A percentile compares a stretch with the other conserved stretches of the same genome.
These are phyloP conservation scores for Montipora efflorescens DNA, from an alignment of 64 coral and sea anemone species.

Conservation along the genomic window DNA sequence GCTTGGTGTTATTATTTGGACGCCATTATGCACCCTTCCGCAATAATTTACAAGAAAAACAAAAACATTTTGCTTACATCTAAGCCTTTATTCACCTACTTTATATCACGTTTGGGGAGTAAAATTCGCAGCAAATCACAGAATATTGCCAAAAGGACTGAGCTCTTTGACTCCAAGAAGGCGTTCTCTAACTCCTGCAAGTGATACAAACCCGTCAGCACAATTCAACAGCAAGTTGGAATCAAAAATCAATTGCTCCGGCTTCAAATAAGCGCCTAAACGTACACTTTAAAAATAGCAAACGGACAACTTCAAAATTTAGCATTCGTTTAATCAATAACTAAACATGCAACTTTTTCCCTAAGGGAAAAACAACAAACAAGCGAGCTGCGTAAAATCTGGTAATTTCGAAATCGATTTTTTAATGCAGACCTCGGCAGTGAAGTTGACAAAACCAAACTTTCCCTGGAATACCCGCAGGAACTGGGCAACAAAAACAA, in stretches of 20 bases:
- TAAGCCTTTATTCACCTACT: constrained; percentile 61
- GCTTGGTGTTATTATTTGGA: constrained; percentile 17
- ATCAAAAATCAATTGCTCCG: constrained; percentile 51
- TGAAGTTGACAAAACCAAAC: constrained; percentile 93
- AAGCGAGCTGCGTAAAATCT: background rate
- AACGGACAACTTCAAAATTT: constrained; percentile 40
- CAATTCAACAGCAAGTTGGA: constrained; percentile 60
- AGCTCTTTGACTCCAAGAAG: constrained; percentile 79
- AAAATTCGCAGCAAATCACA: constrained; percentile 67
- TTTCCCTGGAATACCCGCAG: constrained; percentile 94
- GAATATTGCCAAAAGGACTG: constrained; percentile 84
- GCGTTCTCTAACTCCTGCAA: constrained; percentile 90
- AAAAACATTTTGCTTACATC: constrained; percentile 2
- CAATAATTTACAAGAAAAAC: constrained; percentile 36
- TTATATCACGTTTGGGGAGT: constrained; percentile 75
- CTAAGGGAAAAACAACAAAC: background rate
- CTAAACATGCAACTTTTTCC: background rate
- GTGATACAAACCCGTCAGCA: constrained; percentile 65
- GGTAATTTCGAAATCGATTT: background rate
- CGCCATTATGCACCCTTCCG: constrained; percentile 63
- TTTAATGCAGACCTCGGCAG: constrained; percentile 74
- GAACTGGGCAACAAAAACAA: constrained; percentile 99
- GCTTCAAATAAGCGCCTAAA: background rate
- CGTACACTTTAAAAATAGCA: background rate
- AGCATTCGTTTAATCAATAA: constrained; percentile 32